Base-by-base conservation (phyloP, 2,113 vertebrate species). In the Misgurnus anguillicaudatus region DNA sequence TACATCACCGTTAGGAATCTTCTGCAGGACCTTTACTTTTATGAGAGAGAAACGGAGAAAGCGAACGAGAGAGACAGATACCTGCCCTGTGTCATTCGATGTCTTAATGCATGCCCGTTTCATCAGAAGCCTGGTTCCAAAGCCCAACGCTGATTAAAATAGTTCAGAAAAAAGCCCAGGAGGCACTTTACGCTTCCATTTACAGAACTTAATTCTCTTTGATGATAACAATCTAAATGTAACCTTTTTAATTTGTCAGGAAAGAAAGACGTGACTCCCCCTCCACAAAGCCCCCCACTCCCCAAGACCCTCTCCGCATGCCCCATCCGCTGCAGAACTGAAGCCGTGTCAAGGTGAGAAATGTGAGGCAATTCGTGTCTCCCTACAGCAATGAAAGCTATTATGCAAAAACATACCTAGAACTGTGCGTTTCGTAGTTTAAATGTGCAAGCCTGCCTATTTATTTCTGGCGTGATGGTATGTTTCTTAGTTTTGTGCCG, bases 131-230 rank as follows among this genome's bases (percentile, higher is more conserved):
- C 39, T 42, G 63, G 77, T 70, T 36, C 53, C 75, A 75, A 74
- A 82, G 58, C 63, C 17, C 60, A 77, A 45, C 57, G 24, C 68
- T 70, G 75, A 83, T 82, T 79, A 87, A 83, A 87, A 80, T 57
- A 75, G 76, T 66, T 80, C 80, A 6, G 48, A 63, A 55, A 65
- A 64, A 73, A 69, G 39, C 82, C 80, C 81, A 55, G 60, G 78
- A 80, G 82, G 80, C 60, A 75, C 64, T 82, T 87, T 75, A 80
- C 45, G 61, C 82, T 85, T 81, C 79, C 81, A 71, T 87, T 85
- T 85, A 84, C 81, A 81, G 77, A 78, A 72, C 51, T 66, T 84
- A 84, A 87, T 84, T 86, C 81, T 83, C 81, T 86, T 83, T 87
- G 85, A 85, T 86, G 83, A 86, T 85, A 85, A 77, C 53, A 87